These are phyloP conservation scores for Orthonevra nobilis DNA, from an alignment of 2,888 invertebrate genomes.

Conservation along the genomic window DNA sequence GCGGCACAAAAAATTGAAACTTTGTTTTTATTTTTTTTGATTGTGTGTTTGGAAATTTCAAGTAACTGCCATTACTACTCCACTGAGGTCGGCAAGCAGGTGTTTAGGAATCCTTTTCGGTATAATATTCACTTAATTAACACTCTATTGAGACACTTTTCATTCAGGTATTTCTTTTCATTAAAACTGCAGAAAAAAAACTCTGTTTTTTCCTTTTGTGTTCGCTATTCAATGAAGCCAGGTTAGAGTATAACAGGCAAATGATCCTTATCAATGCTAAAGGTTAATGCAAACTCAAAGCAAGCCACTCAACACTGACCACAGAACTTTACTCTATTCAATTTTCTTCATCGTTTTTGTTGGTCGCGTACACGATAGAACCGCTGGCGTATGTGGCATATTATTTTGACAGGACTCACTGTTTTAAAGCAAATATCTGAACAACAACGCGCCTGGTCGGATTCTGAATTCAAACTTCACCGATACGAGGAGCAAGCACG, in stretches of 20 bases:
- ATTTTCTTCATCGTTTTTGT: slow-evolving; percentile 39
- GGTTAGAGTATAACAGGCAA: slow-evolving; percentile 50
- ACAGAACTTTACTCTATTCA: slow-evolving; percentile 55
- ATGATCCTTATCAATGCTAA: slow-evolving; percentile 66
- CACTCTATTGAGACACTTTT: slow-evolving; percentile 66
- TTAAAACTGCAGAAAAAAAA: slow-evolving; percentile 1
- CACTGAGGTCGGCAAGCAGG: slow-evolving; percentile 58
- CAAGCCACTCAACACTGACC: slow-evolving; percentile 40
- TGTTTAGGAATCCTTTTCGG: slow-evolving; percentile 59
- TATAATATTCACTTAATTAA: slow-evolving; percentile 64
- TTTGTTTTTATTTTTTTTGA: slow-evolving; percentile 13
- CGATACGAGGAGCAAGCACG: slow-evolving; percentile 20
- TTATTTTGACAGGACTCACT: slow-evolving; percentile 17
- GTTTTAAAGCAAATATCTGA: neutral
- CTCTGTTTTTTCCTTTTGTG: slow-evolving; percentile 10
- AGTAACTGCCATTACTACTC: slow-evolving; percentile 30
- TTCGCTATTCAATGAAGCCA: slow-evolving; percentile 51
- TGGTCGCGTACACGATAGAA: slow-evolving; percentile 49
- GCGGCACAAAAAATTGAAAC: slow-evolving; percentile 23
- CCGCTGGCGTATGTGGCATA: slow-evolving; percentile 43
- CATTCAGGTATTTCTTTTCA: slow-evolving; percentile 28
- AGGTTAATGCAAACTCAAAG: slow-evolving; percentile 64
- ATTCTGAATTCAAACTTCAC: slow-evolving; percentile 22
- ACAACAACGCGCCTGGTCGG: slow-evolving; percentile 34
- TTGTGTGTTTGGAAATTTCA: slow-evolving; percentile 33